Base-by-base conservation (phyloP, 2,888 invertebrate genomes). In the Cinara cedri region DNA sequence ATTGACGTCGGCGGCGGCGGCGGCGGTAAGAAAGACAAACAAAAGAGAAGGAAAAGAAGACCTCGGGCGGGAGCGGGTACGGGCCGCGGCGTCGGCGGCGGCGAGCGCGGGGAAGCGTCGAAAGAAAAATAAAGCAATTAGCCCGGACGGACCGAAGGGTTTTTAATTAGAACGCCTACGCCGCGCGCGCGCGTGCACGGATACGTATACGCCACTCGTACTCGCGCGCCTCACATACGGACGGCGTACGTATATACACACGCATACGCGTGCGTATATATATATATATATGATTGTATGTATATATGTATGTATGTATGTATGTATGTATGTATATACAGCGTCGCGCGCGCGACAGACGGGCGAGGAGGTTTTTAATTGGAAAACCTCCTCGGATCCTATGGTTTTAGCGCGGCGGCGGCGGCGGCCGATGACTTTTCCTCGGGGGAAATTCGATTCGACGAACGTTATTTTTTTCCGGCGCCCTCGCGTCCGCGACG, bases 81-180 rank as follows among this genome's bases (percentile, higher is more conserved):
- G 16, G 68, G 8, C 54, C 42, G 51, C 26, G 62, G 54, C 0
- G n/a, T 26, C 10, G 42, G 54, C 19, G 62, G 24, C 62, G 72
- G 6, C 0, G 14, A 42, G 65, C 16, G 66, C 3, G 24, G 42
- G 46, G 66, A 49, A 60, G 76, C 68, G 76, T 68, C 68, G 76
- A 78, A 78, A 78, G 76, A 78, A 78, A 78, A 78, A 78, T 78
- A 78, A 78, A 78, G 76, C 76, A 78, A 78, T 78, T 78, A 78
- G 76, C 76, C 57, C 46, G 76, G 68, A 57, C 68, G 57, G 60
- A 68, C 76, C 76, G 76, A 78, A 78, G 76, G 76, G 76, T 68
- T 78, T 78, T 78, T 78, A 78, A 78, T 78, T 78, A 78, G 76
- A 78, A 68, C 68, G 68, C 60, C 49, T 60, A 57, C 51, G 60